A percentile compares a stretch with the other conserved stretches of the same genome.
phyloP scores from a whole-genome alignment of 2,797 vertebrate species.

The Danio aesculapii region DNA sequence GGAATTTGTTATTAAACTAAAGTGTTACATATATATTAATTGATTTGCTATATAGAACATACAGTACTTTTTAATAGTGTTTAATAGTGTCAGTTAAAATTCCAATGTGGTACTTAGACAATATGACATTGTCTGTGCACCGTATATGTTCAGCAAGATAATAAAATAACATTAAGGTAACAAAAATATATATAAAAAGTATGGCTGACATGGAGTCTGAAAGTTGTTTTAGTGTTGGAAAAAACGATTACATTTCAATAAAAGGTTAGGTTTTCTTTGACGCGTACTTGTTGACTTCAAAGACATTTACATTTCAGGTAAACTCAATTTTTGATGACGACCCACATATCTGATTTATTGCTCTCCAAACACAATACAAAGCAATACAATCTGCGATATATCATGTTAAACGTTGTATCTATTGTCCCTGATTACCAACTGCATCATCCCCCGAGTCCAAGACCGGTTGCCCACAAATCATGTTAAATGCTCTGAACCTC shows the following conservation, averaged over 20 bases:
- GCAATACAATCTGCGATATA: neutral
- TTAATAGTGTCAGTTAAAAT: too few species aligned
- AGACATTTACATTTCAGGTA: neutral
- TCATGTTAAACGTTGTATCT: slow-evolving; percentile 13
- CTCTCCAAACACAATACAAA: neutral
- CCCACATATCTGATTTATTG: neutral
- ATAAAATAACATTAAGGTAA: too few species aligned
- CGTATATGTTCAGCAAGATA: neutral
- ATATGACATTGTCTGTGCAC: too few species aligned
- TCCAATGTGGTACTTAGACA: too few species aligned
- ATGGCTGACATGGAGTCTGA: neutral
- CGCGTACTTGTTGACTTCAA: neutral
- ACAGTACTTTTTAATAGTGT: too few species aligned
- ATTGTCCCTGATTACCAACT: slow-evolving; percentile 21
- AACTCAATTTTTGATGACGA: neutral
- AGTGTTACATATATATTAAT: too few species aligned
- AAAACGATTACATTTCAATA: neutral
- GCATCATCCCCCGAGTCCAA: slow-evolving; percentile 29
- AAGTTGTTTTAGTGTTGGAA: neutral
- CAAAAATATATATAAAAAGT: neutral
- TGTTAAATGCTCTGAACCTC: slow-evolving; percentile 22
- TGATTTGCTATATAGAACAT: too few species aligned
- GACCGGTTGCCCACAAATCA: slow-evolving; percentile 45
- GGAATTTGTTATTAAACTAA: too few species aligned
- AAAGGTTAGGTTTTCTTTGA: neutral